These are phyloP conservation scores for Fulmarus glacialis DNA, from an alignment of 2,113 vertebrate species.

Conservation along the genomic window DNA sequence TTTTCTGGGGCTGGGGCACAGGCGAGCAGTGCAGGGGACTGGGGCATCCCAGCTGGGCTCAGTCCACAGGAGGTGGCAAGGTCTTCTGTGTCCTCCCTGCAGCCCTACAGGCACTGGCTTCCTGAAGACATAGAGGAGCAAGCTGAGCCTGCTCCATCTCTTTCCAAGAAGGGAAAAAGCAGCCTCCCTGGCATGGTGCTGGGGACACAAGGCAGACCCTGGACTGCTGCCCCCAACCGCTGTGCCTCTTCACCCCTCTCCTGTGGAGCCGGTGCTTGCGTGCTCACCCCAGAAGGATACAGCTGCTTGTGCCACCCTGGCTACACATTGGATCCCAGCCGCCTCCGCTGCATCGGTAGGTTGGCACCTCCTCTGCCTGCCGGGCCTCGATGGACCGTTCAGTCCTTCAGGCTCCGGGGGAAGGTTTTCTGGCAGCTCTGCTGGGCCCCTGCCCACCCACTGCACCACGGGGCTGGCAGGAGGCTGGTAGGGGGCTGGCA, in stretches of 20 bases:
- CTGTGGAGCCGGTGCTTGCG: conserved; percentile 85
- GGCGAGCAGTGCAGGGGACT: not conserved
- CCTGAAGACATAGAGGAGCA: not conserved
- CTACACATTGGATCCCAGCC: conserved; percentile 77
- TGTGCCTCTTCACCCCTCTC: conserved; percentile 77
- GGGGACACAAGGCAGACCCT: not conserved
- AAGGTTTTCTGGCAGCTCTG: not conserved
- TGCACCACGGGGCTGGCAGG: not conserved
- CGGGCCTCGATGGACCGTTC: accelerated
- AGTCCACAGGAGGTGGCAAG: not conserved
- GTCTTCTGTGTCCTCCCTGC: not conserved
- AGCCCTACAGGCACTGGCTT: not conserved
- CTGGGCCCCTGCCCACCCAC: not conserved
- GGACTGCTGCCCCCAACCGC: not conserved
- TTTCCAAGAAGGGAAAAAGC: not conserved
- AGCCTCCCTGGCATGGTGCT: not conserved
- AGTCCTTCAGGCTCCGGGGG: not conserved
- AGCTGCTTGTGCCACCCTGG: conserved; percentile 88
- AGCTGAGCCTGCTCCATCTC: not conserved
- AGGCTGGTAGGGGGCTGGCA: not conserved
- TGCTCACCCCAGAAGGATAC: conserved; percentile 81
- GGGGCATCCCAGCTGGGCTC: not conserved
- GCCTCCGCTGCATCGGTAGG: conserved; percentile 82
- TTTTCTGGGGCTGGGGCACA: not conserved
- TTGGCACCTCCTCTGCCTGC: not conserved